Evolutionary conservation across 2,797 vertebrate species (phyloP).

Genomic region (Agapornis canus): DNA sequence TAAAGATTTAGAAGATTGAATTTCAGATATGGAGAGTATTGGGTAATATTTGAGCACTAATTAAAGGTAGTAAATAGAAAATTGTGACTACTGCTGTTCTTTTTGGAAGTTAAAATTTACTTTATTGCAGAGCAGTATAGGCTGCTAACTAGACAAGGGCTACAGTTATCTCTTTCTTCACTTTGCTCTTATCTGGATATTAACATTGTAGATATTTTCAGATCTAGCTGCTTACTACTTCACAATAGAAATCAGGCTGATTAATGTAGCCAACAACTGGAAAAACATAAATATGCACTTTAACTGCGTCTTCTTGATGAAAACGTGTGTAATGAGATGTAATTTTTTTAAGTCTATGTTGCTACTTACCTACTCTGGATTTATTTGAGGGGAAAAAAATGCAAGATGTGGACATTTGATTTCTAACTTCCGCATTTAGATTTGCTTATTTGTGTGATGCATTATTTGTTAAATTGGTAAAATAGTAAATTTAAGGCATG

Average conservation of each 20-base stretch:
- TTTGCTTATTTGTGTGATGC: background rate
- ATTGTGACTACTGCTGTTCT: background rate
- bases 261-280: constrained; percentile 2
- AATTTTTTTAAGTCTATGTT: background rate
- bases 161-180: background rate
- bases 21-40: background rate
- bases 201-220: background rate
- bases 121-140: background rate
- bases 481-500: background rate
- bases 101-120: background rate
- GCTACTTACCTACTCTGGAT: background rate
- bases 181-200: background rate
- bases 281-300: constrained; percentile 14
- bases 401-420: background rate
- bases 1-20: constrained; percentile 5
- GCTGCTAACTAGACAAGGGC: background rate
- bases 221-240: background rate
- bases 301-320: background rate
- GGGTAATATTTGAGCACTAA: background rate
- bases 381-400: background rate
- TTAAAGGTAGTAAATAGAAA: constrained; percentile 2
- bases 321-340: constrained; percentile 20
- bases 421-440: background rate
- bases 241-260: background rate
- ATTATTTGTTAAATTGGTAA: constrained; percentile 1